Evolutionary conservation across 1,140 invertebrate genomes (phyloP), one percentile per base, ranked within the genome.

Genomic region (Lepidurus packardi): DNA sequence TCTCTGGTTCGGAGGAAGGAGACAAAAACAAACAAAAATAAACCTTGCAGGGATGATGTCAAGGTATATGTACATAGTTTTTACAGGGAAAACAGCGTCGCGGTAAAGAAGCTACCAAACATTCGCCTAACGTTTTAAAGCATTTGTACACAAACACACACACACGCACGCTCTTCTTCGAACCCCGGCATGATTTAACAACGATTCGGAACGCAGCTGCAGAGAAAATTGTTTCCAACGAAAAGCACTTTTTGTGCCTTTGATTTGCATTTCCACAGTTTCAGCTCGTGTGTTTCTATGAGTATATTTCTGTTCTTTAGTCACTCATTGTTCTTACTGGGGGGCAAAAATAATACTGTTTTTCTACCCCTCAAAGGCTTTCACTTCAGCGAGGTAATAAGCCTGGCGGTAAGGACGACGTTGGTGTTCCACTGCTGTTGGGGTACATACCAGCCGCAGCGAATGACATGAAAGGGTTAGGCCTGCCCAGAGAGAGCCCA

Each of bases 361-460:
- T 34, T 34, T 34, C 34, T 34, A 34, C 34, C 34, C 34, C 34
- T 34, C 3, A 2, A 34, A 65, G 53, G 16, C 21, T 65, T 65
- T 65, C 53, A 65, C 8, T 34, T 65, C 53, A 65, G 53, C 53
- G 53, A 65, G 53, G 53, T 21, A 65, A 65, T 65, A 65, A 65
- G 53, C 53, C 53, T 65, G 53, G 53, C 53, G 53, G 53, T 65
- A 65, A 65, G 53, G 53, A 13, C 53, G 53, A 65, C 53, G 53
- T 65, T 65, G 53, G 53, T 65, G 53, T 65, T 65, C 53, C 53
- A 21, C 53, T 65, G 53, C 53, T 21, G 53, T 65, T 65, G 0
- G n/a, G 8, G 21, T 65, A 65, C 53, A 65, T 65, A 7, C 53
- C 53, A 5, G 53, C 53, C 53, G 53, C 53, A 7, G 53, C 53